Evolutionary conservation across 2,888 invertebrate genomes (phyloP).

Genomic region (Agrotis clavis): DNA sequence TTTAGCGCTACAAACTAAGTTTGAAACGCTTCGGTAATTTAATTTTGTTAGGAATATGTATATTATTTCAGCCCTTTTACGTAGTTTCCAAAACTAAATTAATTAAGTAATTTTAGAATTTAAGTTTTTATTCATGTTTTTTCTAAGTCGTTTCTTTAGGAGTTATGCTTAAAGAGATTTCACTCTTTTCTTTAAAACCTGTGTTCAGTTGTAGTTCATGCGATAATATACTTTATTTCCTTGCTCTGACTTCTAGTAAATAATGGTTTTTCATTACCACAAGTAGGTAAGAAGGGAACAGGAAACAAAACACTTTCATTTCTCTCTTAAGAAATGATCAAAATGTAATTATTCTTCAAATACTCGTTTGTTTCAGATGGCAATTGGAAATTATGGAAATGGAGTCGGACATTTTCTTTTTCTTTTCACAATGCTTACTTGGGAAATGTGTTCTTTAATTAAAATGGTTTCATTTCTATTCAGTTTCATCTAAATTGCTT

Average conservation of each 20-base stretch:
- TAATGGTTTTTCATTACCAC: conserved; percentile 2
- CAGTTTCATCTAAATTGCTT: background rate
- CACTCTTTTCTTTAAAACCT: no score
- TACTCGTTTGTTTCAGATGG: conserved; percentile 13
- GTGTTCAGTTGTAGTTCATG: background rate
- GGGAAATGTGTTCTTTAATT: conserved; percentile 23
- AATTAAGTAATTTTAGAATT: background rate
- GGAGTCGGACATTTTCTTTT: conserved; percentile 5
- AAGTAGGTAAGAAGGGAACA: background rate
- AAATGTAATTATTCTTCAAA: conserved; percentile 27
- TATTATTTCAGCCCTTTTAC: background rate
- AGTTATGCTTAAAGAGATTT: background rate
- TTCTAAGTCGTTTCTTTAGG: background rate
- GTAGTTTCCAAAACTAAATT: background rate
- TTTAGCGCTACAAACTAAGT: conserved; percentile 12
- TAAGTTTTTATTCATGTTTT: background rate
- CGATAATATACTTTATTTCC: background rate
- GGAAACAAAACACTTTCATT: conserved; percentile 3
- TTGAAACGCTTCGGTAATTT: conserved; percentile 13
- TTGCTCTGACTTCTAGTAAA: background rate
- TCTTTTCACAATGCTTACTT: conserved; percentile 15
- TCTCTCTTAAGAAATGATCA: conserved; percentile 18
- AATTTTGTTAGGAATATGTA: background rate
- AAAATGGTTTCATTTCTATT: conserved; percentile 20
- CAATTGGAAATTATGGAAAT: conserved; percentile 42